A percentile compares a stretch with the other conserved stretches of the same genome.
Evolutionary conservation across 2,888 invertebrate species (phyloP).

Genomic region (Phengaris alcon): DNA sequence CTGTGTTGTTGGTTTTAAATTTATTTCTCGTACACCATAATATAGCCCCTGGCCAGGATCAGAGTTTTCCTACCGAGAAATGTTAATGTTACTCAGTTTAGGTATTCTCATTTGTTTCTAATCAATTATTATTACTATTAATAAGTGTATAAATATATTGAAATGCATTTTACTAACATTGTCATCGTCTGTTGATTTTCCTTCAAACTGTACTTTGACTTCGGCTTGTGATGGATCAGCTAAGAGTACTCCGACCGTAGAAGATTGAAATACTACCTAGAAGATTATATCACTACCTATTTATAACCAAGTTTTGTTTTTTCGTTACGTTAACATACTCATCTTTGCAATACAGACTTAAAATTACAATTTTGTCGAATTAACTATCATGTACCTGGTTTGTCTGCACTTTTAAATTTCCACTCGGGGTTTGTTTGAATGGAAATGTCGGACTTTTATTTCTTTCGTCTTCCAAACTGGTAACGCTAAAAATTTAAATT

Average conservation of each 20-base stretch:
- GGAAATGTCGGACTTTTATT: constrained; percentile 75
- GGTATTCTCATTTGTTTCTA: neutral
- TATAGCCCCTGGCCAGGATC: neutral
- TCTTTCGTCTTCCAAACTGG: constrained; percentile 52
- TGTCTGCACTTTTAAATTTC: constrained; percentile 83
- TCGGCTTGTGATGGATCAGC: constrained; percentile 83
- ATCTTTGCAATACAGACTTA: neutral
- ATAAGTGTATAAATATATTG: neutral
- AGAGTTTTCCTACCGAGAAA: neutral
- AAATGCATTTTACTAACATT: constrained; percentile 45
- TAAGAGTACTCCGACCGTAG: constrained; percentile 83
- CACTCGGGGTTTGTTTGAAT: constrained; percentile 83
- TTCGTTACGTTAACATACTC: neutral
- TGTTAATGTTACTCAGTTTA: neutral
- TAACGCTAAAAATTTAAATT: constrained; percentile 46
- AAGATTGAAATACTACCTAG: constrained; percentile 84
- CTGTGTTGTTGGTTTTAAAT: neutral
- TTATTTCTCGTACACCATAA: neutral
- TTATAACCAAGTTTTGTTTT: too few relatives aligned
- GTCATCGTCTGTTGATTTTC: constrained; percentile 52
- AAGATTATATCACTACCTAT: neutral
- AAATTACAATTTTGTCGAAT: neutral
- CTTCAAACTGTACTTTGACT: constrained; percentile 79
- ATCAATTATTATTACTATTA: neutral
- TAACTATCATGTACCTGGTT: constrained; percentile 75